Evolutionary conservation across 1,140 invertebrate species (phyloP), one percentile per base, ranked within the genome.

Genomic region (Euura saliciscinereae): DNA sequence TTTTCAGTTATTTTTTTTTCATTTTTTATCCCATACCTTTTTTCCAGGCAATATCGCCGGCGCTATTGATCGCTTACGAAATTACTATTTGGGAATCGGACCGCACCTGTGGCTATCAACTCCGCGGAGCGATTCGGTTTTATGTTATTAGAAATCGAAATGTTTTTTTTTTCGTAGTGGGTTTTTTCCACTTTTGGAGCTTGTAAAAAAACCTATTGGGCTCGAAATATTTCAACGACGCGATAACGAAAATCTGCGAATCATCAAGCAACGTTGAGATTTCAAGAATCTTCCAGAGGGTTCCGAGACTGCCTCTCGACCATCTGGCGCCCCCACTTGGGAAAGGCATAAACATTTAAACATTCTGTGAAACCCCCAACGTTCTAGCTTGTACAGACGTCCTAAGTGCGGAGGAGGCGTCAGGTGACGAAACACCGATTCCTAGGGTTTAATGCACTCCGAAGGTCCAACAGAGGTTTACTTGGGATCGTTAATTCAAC

Each of bases 21-120:
- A 8, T n/a, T 59, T 59, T 59, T n/a, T 6, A 59, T 59, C 10
- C 51, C 46, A 51, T 11, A 11, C 13, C 13, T 59, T 59, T 59
- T 51, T 51, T 59, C 2, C 51, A 11, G 0, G 10, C 51, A 59
- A 8, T 59, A 59, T n/a, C 51, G 51, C 6, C 10, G 3, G 13
- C 51, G 51, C 51, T 59, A 59, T 59, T 59, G 51, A 59, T 59
- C 51, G 51, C 51, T 59, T 59, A 59, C 51, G 5, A n/a, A 59
- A 59, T 59, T 59, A 59, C 51, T 59, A 11, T 59, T 59, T 59
- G 51, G 51, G 51, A 59, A 59, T 59, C 6, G 51, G 3, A 59
- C 3, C 5, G 5, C 51, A 59, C 6, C 51, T 59, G 51, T 59
- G 51, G 51, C 51, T 59, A 59, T 59, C 51, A 59, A 59, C 51